A percentile compares a stretch with the other conserved stretches of the same genome.
phyloP scores from a whole-genome alignment of 1,140 invertebrate genomes.

The Halotydeus destructor region DNA sequence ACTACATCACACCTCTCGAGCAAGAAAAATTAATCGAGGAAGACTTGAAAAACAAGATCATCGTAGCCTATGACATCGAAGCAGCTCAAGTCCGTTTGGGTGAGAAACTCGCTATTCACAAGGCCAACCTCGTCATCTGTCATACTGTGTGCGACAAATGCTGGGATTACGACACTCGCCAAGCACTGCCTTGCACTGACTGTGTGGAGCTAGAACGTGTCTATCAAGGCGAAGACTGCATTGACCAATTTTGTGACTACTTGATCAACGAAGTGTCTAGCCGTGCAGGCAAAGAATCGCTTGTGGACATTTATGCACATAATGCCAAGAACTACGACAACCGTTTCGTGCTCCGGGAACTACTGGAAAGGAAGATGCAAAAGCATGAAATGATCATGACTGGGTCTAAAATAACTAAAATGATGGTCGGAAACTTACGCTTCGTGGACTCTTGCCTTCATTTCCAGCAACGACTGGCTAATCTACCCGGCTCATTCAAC shows the following conservation, averaged over 20 bases:
- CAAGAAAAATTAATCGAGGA: too few species aligned
- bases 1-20: too few species aligned
- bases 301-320: slow-evolving; percentile 1
- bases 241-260: slow-evolving; percentile 2
- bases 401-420: not conserved
- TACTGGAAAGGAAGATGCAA: not conserved
- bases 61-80: too few species aligned
- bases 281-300: not conserved
- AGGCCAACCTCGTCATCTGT: not conserved
- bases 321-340: slow-evolving; percentile 1
- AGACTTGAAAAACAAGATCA: too few species aligned
- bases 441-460: slow-evolving; percentile 2
- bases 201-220: not conserved
- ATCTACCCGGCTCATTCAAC: slow-evolving; percentile 3
- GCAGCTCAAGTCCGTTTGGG: too few species aligned
- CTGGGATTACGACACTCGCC: too few species aligned
- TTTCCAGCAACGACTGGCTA: not conserved
- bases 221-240: not conserved
- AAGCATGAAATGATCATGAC: not conserved
- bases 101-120: too few species aligned
- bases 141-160: not conserved
- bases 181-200: too few species aligned
- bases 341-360: not conserved
- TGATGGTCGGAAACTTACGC: not conserved
- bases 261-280: not conserved